Base-by-base conservation (phyloP, 2,888 invertebrate species). In the Xanthostigma xanthostigma region DNA sequence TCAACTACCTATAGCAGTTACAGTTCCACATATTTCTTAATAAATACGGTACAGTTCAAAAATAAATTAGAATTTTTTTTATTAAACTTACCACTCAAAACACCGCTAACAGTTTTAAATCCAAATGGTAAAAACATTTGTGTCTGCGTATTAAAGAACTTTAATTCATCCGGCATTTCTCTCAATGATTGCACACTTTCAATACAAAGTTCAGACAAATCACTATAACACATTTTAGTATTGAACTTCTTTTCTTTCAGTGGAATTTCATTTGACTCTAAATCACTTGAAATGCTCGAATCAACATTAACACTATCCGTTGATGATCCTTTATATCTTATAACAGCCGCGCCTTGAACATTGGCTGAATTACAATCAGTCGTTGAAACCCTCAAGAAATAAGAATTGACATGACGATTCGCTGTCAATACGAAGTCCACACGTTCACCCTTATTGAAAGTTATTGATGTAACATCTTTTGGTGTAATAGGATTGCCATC, bases 361-460 rank as follows among this genome's bases (percentile, higher is more conserved):
- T 68, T 58, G 34, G 68, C 67, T 46, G 71, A 72, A 51, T 75
- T 74, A 51, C 67, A 65, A 45, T 69, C 68, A 14, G 73, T 70
- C 1, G 73, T 73, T 41, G 64, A 57, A 13, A 76, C 75, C 56
- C 68, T 72, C 49, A 87, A 72, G 68, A 75, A 75, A 59, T 85
- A 85, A 3, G 70, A 69, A 12, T 72, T 72, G 1, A 69, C 61
- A 33, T 64, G 63, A 59, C 72, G 74, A 56, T 74, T 74, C 10
- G 85, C 77, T 48, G 75, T 73, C 48, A 89, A 56, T 46, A 88
- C 72, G 56, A 88, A 81, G 64, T 88, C 88, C 9, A 78, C 76
- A 46, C 87, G 71, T 63, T 89, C 88, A 3, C 87, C 88, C 67
- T 79, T 75, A 5, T 75, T 73, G 36, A 84, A 58, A 46, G 70